Evolutionary conservation across 2,797 vertebrate species (phyloP), one percentile per base, ranked within the genome.

Genomic region (Lindbergichthys nudifrons): DNA sequence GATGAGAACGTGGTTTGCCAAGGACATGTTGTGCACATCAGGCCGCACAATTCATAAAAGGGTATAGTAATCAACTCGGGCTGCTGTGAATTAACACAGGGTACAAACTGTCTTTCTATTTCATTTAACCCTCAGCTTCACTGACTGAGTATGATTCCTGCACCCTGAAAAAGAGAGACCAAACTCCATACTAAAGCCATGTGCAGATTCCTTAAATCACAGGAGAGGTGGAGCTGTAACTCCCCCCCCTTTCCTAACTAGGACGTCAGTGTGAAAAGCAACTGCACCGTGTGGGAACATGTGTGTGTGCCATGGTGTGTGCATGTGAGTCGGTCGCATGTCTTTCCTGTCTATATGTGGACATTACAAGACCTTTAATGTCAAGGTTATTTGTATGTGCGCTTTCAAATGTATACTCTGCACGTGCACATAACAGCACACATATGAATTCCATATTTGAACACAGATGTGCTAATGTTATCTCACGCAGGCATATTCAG

Each of bases 171-270:
- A 8, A 16, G 4, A 11, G 14, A 7, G 1, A 32, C 45, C 52
- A 30, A 67, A 43, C 47, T 45, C 9, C 9, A 79, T 83, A 87
- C 81, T 16, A 58, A 84, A 87, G 47, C 83, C 84, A 86, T 36
- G 45, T 83, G 72, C 26, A 60, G 50, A 60, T 54, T 72, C 62
- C 18, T 26, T 84, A 88, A 90, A 84, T 89, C 82, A 21, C 8
- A 60, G 73, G 67, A 30, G 48, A 82, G 12, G 77, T 23, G 70
- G 78, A 53, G 70, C 23, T 15, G 26, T 43, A 26, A 0, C 1
- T 5, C 65, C 21, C 48, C 0, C 14, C 21, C 19, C 0, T 18
- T 9, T 21, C 10, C 2, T 1, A 3, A 73, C 39, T 39, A 41
- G 0, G 57, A 60, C 60, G 26, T 36, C 19, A 19, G 39, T 10